phyloP scores from a whole-genome alignment of 1,140 invertebrate species.

The Ephestia elutella region DNA sequence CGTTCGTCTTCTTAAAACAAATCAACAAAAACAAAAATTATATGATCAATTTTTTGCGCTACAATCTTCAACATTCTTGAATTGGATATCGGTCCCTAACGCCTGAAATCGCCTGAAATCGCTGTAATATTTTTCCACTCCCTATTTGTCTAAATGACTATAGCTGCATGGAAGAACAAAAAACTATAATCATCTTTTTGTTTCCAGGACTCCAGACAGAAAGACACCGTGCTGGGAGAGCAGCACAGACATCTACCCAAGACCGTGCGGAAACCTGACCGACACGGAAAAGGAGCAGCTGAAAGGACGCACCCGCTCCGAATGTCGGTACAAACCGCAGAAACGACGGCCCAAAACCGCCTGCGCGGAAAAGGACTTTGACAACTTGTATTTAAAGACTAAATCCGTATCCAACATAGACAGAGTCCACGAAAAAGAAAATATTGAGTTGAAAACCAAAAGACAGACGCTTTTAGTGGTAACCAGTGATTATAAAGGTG shows the following conservation, averaged over 20 bases:
- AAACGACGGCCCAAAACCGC: slow-evolving; percentile 64
- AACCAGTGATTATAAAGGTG: slow-evolving; percentile 77
- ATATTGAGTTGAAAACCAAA: slow-evolving; percentile 31
- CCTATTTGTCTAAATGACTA: too few relatives aligned
- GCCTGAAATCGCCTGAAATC: too few relatives aligned
- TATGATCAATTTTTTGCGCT: too few relatives aligned
- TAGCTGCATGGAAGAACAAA: too few relatives aligned
- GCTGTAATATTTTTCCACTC: too few relatives aligned
- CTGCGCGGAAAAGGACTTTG: slow-evolving; percentile 80
- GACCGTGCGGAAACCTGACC: slow-evolving; percentile 82
- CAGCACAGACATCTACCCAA: slow-evolving; percentile 84
- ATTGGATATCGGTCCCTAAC: too few relatives aligned
- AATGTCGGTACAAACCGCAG: slow-evolving; percentile 69
- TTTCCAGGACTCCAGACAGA: slow-evolving; percentile 36
- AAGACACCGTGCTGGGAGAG: slow-evolving; percentile 84
- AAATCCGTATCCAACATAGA: slow-evolving; percentile 67
- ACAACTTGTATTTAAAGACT: slow-evolving; percentile 80
- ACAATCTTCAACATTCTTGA: too few relatives aligned
- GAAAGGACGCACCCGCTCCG: slow-evolving; percentile 74
- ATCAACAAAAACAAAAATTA: too few relatives aligned
- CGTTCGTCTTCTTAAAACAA: too few relatives aligned
- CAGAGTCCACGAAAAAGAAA: slow-evolving; percentile 52
- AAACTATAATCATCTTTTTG: background rate
- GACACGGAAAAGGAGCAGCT: slow-evolving; percentile 81
- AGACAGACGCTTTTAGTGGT: slow-evolving; percentile 81